These are phyloP conservation scores for Etheostoma nigrum DNA, from an alignment of 2,797 vertebrate species.

Conservation along the genomic window DNA sequence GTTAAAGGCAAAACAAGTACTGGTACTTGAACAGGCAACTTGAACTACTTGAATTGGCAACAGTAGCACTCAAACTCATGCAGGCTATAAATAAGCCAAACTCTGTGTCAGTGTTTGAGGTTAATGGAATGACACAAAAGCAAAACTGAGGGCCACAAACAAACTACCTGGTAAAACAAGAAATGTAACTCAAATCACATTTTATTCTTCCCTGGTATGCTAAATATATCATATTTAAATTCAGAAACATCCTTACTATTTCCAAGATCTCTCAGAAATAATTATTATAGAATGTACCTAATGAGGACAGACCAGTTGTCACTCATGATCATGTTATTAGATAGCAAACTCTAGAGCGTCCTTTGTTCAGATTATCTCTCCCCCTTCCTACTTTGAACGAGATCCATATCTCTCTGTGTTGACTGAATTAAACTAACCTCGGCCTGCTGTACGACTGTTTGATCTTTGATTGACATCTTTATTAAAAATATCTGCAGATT, in stretches of 20 bases:
- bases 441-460: conserved; percentile 32
- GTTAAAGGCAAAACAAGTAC: conserved; percentile 1
- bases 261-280: conserved; percentile 37
- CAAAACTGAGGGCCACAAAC: conserved; percentile 19
- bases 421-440: conserved; percentile 57
- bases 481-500: conserved; percentile 40
- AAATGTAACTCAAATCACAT: not conserved
- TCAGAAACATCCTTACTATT: conserved; percentile 39
- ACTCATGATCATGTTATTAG: conserved; percentile 62
- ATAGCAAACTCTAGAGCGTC: conserved; percentile 46
- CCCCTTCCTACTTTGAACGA: conserved; percentile 46
- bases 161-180: conserved; percentile 4
- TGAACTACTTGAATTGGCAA: conserved; percentile 2
- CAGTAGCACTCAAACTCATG: not conserved
- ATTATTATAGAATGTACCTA: conserved; percentile 6
- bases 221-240: conserved; percentile 46
- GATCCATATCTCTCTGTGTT: conserved; percentile 53
- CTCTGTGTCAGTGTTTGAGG: not conserved
- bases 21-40: conserved; percentile 9
- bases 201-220: conserved; percentile 6
- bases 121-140: not conserved
- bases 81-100: not conserved
- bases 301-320: conserved; percentile 54
- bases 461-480: conserved; percentile 63
- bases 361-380: conserved; percentile 46